Conservation (phyloP, 2,888 invertebrate species). For the Beris chalybata region DNA sequence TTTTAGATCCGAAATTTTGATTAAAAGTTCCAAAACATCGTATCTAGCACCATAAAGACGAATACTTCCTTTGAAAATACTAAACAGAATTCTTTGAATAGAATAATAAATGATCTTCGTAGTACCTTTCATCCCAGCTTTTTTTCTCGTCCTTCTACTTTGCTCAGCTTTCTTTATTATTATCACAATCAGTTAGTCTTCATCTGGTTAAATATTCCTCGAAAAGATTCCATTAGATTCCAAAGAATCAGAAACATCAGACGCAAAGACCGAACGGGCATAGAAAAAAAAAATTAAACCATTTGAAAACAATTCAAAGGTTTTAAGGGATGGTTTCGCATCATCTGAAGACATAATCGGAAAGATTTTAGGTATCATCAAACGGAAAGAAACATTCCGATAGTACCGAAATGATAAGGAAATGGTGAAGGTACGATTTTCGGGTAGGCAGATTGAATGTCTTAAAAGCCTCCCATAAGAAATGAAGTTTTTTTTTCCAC, state of each 20-base stretch:
- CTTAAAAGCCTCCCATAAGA: constrained; percentile 19
- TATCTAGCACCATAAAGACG: too few relatives aligned
- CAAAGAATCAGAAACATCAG: not conserved
- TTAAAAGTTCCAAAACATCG: too few relatives aligned
- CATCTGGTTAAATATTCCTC: too few relatives aligned
- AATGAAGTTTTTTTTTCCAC: constrained; percentile 19
- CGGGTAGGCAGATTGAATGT: constrained; percentile 20
- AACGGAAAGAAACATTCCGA: constrained; percentile 24
- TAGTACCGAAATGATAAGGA: constrained; percentile 18
- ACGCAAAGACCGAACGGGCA: not conserved
- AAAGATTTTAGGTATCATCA: constrained; percentile 27
- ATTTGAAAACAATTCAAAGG: constrained; percentile 31
- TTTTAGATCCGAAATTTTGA: too few relatives aligned
- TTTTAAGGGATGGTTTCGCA: constrained; percentile 4
- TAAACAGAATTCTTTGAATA: constrained; percentile 5
- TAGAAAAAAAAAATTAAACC: constrained; percentile 16
- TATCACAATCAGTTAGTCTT: too few relatives aligned
- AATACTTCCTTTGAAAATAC: not conserved
- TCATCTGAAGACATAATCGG: constrained; percentile 28
- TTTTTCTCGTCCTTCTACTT: not conserved
- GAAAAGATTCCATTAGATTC: constrained; percentile 1
- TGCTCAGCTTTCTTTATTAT: not conserved
- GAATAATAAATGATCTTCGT: constrained; percentile 21
- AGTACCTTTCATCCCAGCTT: constrained; percentile 13
- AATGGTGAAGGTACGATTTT: constrained; percentile 14